Evolutionary conservation across 1,140 invertebrate species (phyloP), one percentile per base, ranked within the genome.

Genomic region (Atta colombica): DNA sequence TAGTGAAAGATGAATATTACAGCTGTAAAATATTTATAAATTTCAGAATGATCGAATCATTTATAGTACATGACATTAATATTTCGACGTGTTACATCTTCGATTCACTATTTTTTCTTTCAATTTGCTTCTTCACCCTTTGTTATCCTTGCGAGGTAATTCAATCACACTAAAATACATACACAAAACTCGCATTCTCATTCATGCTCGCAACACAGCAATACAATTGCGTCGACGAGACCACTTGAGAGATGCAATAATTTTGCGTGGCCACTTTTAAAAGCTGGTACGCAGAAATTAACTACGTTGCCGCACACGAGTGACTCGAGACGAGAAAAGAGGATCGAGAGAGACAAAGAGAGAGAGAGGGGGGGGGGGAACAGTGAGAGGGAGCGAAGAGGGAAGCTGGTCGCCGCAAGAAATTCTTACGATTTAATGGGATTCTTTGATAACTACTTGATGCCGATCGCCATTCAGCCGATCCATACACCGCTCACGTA

Each of bases 371-470:
- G 4, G 31, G 6, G 31, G 0, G 7, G 6, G 51, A 39, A 80
- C 77, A 66, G 72, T 63, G 71, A 55, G 45, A 87, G 49, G 89
- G 87, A 86, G 77, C 72, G 71, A 53, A 55, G 35, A 88, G 51
- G 90, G 87, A 87, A 90, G 92, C 89, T 88, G 89, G 92, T 92
- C 91, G 92, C 21, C 39, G 91, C 92, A 93, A 94, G 94, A 94
- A 95, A 95, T 95, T 94, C 93, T 91, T 94, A 93, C 92, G 93
- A 95, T 94, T 94, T 94, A 94, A 94, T 94, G 92, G 91, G 93
- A 94, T 94, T 94, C 93, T 94, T 94, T 94, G 94, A 95, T 95
- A 94, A 94, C 93, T 94, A 94, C 93, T 93, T 94, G 93, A 94
- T 94, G 91, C 92, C 91, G 91, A 91, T 93, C 90, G 91, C 86